Percentiles rank a stretch among this genome's conserved stretches.
phyloP scores from a whole-genome alignment of 2,113 vertebrate species.

The Struthio camelus region DNA sequence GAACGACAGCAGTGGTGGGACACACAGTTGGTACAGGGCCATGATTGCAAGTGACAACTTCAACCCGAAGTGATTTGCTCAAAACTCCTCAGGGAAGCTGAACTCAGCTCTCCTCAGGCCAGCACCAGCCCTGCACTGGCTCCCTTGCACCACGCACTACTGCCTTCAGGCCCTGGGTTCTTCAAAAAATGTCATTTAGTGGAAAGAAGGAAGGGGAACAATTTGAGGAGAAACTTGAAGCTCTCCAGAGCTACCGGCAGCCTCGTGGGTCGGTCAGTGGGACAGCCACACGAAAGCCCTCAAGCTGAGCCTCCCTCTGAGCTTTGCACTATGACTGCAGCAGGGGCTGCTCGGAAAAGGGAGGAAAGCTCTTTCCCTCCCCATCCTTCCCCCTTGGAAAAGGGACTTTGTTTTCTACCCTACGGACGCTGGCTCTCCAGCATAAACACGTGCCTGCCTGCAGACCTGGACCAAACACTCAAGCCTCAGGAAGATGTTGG shows the following conservation, averaged over 20 bases:
- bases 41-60: neutral
- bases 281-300: accelerated
- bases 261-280: neutral
- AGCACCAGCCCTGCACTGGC: neutral
- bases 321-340: neutral
- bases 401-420: neutral
- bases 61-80: neutral
- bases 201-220: neutral
- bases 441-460: neutral
- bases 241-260: neutral
- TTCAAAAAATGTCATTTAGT: neutral
- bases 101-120: neutral
- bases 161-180: neutral
- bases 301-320: neutral
- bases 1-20: accelerated
- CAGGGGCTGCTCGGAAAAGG: neutral
- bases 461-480: neutral
- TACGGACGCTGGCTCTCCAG: neutral
- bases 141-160: neutral
- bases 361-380: neutral
- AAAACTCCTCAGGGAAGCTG: neutral
- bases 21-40: accelerated
- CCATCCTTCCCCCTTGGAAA: neutral
- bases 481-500: neutral
- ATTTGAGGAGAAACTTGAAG: neutral